phyloP scores from a whole-genome alignment of 2,113 vertebrate genomes.

The Cettia cetti region DNA sequence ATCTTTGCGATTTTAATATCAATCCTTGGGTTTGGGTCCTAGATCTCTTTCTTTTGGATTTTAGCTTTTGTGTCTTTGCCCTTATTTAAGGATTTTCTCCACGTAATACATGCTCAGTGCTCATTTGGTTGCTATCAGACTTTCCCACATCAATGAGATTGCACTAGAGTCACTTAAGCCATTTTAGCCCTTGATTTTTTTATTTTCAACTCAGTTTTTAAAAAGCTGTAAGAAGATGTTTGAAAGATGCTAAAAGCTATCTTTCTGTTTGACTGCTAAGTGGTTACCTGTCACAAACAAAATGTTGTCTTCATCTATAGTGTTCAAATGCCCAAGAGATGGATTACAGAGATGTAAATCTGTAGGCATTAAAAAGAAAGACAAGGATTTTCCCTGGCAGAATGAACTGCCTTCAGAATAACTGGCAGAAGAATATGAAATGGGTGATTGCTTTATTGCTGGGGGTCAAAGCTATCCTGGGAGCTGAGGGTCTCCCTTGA shows the following conservation, averaged over 20 bases:
- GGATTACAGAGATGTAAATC: background rate
- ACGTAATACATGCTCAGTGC: background rate
- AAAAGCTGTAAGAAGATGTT: background rate
- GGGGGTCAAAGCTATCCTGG: background rate
- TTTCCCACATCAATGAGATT: background rate
- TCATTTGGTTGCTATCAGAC: background rate
- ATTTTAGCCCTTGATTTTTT: background rate
- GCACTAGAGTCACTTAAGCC: background rate
- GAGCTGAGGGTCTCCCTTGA: background rate
- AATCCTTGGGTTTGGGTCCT: background rate
- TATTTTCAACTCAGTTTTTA: background rate
- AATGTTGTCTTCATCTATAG: background rate
- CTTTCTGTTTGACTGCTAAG: background rate
- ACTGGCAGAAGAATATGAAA: background rate
- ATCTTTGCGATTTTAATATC: background rate
- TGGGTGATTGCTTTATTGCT: background rate
- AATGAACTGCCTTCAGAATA: background rate
- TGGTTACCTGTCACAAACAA: background rate
- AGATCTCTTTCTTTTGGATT: background rate
- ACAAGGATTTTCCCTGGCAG: background rate
- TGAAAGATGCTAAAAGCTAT: background rate
- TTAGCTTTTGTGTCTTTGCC: background rate
- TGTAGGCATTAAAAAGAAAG: conserved; percentile 29
- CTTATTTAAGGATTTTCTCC: background rate
- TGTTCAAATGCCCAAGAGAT: conserved; percentile 37